These are phyloP conservation scores for Bucco capensis DNA, from an alignment of 2,113 vertebrate genomes.

Conservation along the genomic window DNA sequence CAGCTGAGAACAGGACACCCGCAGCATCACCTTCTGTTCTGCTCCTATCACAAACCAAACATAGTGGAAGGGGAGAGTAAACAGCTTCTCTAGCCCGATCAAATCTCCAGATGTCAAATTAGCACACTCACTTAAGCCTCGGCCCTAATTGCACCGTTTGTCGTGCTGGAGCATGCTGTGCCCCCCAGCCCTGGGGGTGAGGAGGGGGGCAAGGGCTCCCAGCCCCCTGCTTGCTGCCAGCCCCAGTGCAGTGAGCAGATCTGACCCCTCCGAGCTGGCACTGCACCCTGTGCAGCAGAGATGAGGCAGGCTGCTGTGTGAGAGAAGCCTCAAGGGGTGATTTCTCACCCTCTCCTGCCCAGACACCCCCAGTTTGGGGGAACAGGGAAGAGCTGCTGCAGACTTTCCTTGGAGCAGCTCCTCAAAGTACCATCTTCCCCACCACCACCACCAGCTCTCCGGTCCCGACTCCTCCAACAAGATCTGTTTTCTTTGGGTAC, in stretches of 20 bases:
- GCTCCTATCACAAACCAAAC: constrained; percentile 31
- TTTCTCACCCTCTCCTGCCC: not conserved
- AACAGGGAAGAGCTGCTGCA: not conserved
- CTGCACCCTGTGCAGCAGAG: not conserved
- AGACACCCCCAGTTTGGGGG: not conserved
- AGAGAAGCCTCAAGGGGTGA: not conserved
- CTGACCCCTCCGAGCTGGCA: accelerated
- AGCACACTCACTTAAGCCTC: not conserved
- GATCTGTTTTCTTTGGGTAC: not conserved
- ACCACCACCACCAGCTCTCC: not conserved
- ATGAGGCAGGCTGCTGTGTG: not conserved
- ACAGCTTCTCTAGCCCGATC: not conserved
- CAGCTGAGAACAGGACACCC: not conserved
- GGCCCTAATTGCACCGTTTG: not conserved
- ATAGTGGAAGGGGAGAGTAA: constrained; percentile 26
- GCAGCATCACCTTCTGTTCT: not conserved
- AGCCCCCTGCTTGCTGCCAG: accelerated
- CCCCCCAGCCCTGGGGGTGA: not conserved
- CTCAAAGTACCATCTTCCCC: not conserved
- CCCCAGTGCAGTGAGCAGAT: accelerated
- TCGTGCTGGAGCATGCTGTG: not conserved
- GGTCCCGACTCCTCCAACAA: not conserved
- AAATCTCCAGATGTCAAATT: constrained; percentile 53
- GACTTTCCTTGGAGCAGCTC: not conserved
- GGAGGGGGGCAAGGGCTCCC: accelerated